Conservation (phyloP, 2,888 invertebrate species). For the Acanthosepion esculentum region DNA sequence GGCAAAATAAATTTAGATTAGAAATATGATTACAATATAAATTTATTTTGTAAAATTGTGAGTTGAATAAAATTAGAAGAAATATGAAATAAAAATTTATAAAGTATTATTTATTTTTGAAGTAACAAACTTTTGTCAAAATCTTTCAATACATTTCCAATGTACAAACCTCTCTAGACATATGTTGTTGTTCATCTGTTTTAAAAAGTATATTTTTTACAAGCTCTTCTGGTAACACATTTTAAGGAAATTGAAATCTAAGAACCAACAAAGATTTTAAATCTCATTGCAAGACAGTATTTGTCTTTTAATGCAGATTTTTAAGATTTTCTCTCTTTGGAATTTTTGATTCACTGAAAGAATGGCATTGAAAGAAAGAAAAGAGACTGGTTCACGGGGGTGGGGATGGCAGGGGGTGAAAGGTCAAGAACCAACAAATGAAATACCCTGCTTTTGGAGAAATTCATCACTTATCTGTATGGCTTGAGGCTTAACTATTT, state of each 20-base stretch:
- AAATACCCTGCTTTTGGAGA: not conserved
- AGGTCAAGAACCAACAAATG: not conserved
- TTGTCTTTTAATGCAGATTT: constrained; percentile 3
- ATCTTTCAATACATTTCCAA: no score
- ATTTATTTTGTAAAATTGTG: no score
- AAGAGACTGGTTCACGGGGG: not conserved
- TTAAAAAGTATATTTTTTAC: no score
- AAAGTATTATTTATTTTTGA: no score
- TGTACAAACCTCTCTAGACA: no score
- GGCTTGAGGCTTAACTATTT: not conserved
- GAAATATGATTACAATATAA: no score
- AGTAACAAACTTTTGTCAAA: no score
- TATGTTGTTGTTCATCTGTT: no score
- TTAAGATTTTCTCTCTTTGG: not conserved
- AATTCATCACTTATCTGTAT: constrained; percentile 33
- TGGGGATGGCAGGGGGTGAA: not conserved
- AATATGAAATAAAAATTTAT: no score
- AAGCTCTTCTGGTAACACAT: no score
- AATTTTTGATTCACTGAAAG: not conserved
- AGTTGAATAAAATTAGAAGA: no score
- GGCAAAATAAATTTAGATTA: no score
- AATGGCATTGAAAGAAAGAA: constrained; percentile 8
- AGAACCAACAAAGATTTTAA: not conserved
- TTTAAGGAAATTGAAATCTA: not conserved
- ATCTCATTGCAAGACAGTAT: not conserved